phyloP scores from a whole-genome alignment of 2,888 invertebrate genomes.

The Brachyptera risi region DNA sequence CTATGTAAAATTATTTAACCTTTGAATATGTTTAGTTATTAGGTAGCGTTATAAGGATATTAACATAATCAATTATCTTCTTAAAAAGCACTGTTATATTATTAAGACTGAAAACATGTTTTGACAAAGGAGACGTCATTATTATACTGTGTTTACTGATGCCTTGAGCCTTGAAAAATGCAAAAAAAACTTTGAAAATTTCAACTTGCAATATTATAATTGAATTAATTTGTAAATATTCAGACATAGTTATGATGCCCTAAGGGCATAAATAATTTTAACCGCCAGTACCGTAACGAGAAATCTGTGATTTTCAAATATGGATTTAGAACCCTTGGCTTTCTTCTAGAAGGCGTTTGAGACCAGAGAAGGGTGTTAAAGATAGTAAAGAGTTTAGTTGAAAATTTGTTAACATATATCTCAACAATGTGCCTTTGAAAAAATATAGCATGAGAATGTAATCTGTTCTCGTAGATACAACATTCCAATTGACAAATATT shows the following conservation, averaged over 20 bases:
- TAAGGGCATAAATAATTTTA: slow-evolving; percentile 11
- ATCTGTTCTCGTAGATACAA: not conserved
- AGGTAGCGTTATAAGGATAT: not conserved
- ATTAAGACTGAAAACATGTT: not conserved
- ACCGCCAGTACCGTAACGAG: slow-evolving; percentile 1
- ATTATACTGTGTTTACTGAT: slow-evolving; percentile 7
- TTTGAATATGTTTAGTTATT: not conserved
- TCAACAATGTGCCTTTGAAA: slow-evolving; percentile 31
- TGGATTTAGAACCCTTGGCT: not conserved
- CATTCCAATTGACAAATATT: not conserved
- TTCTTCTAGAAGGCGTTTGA: not conserved
- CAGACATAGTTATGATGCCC: not conserved
- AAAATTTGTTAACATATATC: slow-evolving; percentile 29
- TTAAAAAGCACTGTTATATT: not conserved
- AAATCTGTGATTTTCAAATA: slow-evolving; percentile 9
- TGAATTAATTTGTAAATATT: slow-evolving; percentile 8
- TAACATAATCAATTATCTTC: not conserved
- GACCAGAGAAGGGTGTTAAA: slow-evolving; percentile 22
- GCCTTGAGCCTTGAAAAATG: slow-evolving; percentile 10
- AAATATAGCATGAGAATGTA: not conserved
- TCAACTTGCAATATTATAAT: slow-evolving; percentile 16
- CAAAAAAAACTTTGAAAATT: slow-evolving; percentile 1
- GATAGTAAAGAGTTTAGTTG: slow-evolving; percentile 30
- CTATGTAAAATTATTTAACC: too few species aligned
- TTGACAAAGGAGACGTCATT: not conserved